phyloP scores from a whole-genome alignment of 1,140 invertebrate genomes.

The Drosophila sulfurigaster region DNA sequence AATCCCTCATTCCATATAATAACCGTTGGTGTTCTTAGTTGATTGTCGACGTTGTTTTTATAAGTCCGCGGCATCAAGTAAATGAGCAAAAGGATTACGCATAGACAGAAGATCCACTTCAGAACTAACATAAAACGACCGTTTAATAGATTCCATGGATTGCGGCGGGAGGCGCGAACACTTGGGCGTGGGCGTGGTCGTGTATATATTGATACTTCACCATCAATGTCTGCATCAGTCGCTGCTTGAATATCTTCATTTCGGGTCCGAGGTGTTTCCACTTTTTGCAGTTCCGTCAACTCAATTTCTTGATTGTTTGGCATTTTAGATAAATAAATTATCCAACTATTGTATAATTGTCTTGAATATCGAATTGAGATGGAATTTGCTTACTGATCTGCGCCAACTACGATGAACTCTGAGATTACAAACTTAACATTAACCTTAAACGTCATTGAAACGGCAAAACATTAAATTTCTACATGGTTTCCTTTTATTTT shows the following conservation, averaged over 20 bases:
- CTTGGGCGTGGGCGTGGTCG: slow-evolving; percentile 36
- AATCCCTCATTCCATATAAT: slow-evolving; percentile 29
- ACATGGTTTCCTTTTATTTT: no score
- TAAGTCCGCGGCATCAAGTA: not conserved
- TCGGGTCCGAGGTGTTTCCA: not conserved
- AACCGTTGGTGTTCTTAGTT: not conserved
- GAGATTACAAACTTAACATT: no score
- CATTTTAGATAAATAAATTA: not conserved
- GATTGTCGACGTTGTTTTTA: no score
- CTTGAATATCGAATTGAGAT: no score
- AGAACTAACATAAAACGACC: not conserved
- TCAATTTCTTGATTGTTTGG: not conserved
- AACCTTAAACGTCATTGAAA: no score
- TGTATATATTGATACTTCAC: slow-evolving; percentile 28
- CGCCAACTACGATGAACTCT: no score
- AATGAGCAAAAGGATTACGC: not conserved
- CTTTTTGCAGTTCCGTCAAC: not conserved
- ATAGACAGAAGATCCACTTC: slow-evolving; percentile 12
- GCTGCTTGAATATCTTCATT: not conserved
- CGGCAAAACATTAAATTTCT: no score
- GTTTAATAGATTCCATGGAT: not conserved
- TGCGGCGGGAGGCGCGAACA: slow-evolving; percentile 15
- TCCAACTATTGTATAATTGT: no score
- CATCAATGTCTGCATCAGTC: not conserved
- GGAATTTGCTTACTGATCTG: not conserved